Evolutionary conservation across 2,113 vertebrate genomes (phyloP).

Genomic region (Phodopus roborovskii): DNA sequence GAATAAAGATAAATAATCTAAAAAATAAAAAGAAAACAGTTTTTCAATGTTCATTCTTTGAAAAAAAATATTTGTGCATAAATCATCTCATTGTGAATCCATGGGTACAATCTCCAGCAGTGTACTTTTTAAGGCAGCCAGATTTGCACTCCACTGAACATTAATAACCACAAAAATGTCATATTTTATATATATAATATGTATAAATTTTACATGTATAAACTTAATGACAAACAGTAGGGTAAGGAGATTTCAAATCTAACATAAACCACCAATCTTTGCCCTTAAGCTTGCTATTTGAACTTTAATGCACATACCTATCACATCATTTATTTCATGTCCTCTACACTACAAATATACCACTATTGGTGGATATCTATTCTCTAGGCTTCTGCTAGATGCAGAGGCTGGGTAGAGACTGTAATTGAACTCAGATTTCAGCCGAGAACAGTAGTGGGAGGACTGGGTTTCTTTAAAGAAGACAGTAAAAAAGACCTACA

Average conservation of each 20-base stretch:
- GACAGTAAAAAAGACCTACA: not conserved
- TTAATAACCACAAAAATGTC: not conserved
- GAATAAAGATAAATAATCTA: slow-evolving; percentile 89
- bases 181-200: not conserved
- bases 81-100: slow-evolving; percentile 67
- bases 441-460: not conserved
- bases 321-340: not conserved
- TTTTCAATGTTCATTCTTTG: slow-evolving; percentile 84
- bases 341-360: slow-evolving; percentile 20
- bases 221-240: not conserved
- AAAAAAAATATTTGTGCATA: slow-evolving; percentile 63
- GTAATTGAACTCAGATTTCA: not conserved
- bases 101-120: not conserved
- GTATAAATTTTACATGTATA: not conserved
- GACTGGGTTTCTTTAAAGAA: not conserved
- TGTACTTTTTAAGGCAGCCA: not conserved
- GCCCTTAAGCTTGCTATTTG: slow-evolving; percentile 7
- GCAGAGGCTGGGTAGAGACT: not conserved
- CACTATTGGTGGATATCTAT: not conserved
- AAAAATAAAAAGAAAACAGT: slow-evolving; percentile 86
- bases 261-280: not conserved
- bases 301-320: not conserved
- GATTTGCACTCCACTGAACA: slow-evolving; percentile 17
- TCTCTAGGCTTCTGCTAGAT: not conserved
- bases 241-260: not conserved